These are phyloP conservation scores for Schizopygopsis malacanthus DNA, from an alignment of 2,797 vertebrate species.

Conservation along the genomic window DNA sequence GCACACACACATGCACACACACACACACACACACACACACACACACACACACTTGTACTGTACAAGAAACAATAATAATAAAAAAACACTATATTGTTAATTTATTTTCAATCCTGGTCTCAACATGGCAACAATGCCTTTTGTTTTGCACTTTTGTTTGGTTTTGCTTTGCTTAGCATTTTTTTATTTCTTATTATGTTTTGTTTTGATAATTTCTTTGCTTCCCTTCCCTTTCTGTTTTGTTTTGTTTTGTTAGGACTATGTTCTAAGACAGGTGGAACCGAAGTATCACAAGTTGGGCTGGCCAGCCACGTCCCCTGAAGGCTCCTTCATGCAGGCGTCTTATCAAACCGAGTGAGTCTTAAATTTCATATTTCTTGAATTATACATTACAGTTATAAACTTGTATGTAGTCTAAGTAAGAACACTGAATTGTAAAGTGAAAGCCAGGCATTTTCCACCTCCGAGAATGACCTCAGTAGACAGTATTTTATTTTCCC, in stretches of 20 bases:
- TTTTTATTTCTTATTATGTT: not conserved
- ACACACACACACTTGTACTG: too few species aligned
- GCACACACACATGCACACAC: too few species aligned
- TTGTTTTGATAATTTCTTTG: not conserved
- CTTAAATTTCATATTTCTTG: slow-evolving; percentile 15
- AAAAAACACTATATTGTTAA: too few species aligned
- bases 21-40: not conserved
- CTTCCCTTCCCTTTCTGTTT: not conserved
- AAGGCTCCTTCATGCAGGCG: slow-evolving; percentile 86
- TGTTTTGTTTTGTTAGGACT: slow-evolving; percentile 79
- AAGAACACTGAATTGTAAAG: not conserved
- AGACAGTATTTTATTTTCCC: slow-evolving; percentile 8
- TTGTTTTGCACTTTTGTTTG: not conserved
- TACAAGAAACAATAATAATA: too few species aligned
- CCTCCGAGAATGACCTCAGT: not conserved
- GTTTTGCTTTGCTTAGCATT: not conserved
- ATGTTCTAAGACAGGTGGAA: slow-evolving; percentile 93
- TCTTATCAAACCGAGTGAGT: slow-evolving; percentile 94
- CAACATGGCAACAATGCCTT: not conserved
- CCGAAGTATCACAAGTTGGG: slow-evolving; percentile 93
- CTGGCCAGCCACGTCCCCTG: slow-evolving; percentile 86
- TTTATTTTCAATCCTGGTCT: not conserved
- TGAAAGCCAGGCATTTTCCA: not conserved
- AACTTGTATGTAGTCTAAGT: not conserved
- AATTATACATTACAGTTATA: slow-evolving; percentile 15